Percentiles rank a stretch among this genome's conserved stretches.
Evolutionary conservation across 2,888 invertebrate genomes (phyloP).

Genomic region (Palloptera scutellata): DNA sequence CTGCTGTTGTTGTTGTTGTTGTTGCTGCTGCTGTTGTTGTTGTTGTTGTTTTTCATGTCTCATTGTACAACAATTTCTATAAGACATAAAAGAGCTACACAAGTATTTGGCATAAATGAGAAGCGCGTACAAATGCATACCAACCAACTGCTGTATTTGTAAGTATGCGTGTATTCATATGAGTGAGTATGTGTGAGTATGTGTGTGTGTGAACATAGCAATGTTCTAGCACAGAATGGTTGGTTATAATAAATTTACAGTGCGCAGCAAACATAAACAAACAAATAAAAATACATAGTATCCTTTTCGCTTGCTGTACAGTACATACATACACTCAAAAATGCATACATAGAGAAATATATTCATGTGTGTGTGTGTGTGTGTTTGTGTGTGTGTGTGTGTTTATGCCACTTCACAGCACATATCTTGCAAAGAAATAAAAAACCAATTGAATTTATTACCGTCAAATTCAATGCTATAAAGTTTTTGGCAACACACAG

Average conservation of each 20-base stretch:
- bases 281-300: constrained; percentile 4
- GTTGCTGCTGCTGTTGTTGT: neutral
- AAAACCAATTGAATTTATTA: neutral
- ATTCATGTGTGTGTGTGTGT: neutral
- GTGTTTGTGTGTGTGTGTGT: constrained; percentile 1
- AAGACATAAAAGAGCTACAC: no score
- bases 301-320: no score
- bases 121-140: no score
- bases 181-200: no score
- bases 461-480: neutral
- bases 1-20: neutral
- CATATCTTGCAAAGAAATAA: no score
- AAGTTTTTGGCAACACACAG: neutral
- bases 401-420: neutral
- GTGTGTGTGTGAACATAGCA: neutral
- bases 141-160: no score
- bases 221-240: neutral
- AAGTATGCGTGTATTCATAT: neutral
- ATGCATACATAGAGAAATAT: neutral
- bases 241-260: neutral
- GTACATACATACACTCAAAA: no score
- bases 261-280: neutral
- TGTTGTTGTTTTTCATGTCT: neutral
- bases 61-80: no score
- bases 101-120: no score